These are phyloP conservation scores for Neomicropteryx cornuta DNA, from an alignment of 1,140 invertebrate species.

Conservation along the genomic window DNA sequence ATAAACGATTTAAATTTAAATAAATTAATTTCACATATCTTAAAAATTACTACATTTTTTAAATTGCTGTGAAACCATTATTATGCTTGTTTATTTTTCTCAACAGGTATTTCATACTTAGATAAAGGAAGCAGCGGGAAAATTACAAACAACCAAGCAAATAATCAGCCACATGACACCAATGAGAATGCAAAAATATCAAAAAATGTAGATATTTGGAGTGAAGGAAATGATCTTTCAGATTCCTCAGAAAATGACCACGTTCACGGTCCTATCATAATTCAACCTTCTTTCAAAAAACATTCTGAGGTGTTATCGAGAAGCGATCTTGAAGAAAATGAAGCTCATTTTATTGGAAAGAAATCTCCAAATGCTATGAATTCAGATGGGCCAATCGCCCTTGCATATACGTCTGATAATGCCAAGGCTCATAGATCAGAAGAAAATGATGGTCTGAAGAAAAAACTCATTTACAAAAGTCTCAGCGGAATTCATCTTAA, in stretches of 20 bases:
- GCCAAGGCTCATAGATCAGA: constrained; percentile 5
- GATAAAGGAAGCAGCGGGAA: constrained; percentile 26
- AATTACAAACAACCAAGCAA: constrained; percentile 17
- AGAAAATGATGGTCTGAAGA: constrained; percentile 20
- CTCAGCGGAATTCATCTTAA: constrained; percentile 56
- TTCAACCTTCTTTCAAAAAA: constrained; percentile 36
- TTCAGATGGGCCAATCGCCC: constrained; percentile 16
- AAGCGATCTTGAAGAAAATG: constrained; percentile 36
- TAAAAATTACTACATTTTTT: too few species aligned
- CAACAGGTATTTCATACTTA: constrained; percentile 26
- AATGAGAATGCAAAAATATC: not conserved
- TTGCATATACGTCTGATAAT: constrained; percentile 19
- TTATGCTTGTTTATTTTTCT: too few species aligned
- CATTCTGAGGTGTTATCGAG: constrained; percentile 22
- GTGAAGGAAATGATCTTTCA: not conserved
- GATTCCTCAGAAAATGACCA: too few species aligned
- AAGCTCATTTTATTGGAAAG: constrained; percentile 32
- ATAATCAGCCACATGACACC: too few species aligned
- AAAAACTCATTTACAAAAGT: constrained; percentile 51
- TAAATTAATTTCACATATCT: too few species aligned
- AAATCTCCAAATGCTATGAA: too few species aligned
- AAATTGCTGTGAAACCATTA: too few species aligned
- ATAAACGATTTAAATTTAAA: not conserved
- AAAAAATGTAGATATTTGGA: not conserved
- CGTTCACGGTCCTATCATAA: constrained; percentile 33